Evolutionary conservation across 2,888 invertebrate genomes (phyloP).

Genomic region (Eilema caniola): DNA sequence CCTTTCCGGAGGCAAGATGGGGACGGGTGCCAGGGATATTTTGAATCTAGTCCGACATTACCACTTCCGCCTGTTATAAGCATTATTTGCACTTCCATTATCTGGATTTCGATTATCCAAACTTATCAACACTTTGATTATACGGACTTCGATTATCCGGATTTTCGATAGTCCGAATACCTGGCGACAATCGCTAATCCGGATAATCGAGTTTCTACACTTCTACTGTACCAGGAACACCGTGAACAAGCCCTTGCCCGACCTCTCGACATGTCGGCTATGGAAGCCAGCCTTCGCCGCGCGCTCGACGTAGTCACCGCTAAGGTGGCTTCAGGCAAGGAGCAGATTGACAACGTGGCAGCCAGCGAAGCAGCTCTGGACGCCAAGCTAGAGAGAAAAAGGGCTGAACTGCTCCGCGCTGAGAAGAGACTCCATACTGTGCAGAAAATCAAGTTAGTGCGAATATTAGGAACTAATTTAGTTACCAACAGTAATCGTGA

Average conservation of each 20-base stretch:
- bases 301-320: conserved; percentile 90
- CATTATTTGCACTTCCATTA: too few species aligned
- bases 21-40: too few species aligned
- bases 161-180: background rate
- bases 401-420: conserved; percentile 95
- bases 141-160: too few species aligned
- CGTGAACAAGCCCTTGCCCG: conserved; percentile 93
- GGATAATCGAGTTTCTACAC: too few species aligned
- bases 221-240: conserved; percentile 76
- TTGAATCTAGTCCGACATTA: too few species aligned
- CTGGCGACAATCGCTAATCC: background rate
- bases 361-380: conserved; percentile 96
- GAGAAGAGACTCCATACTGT: conserved; percentile 97
- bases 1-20: too few species aligned
- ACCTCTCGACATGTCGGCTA: conserved; percentile 93
- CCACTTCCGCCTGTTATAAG: too few species aligned
- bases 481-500: background rate
- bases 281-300: conserved; percentile 92
- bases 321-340: conserved; percentile 91
- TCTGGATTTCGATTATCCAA: too few species aligned
- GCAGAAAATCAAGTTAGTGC: conserved; percentile 94
- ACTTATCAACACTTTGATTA: too few species aligned
- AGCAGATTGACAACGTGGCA: conserved; percentile 94
- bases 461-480: too few species aligned
- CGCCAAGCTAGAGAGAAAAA: conserved; percentile 96